Evolutionary conservation across 2,797 vertebrate genomes (phyloP), one percentile per base, ranked within the genome.

Genomic region (Champsocephalus gunnari): DNA sequence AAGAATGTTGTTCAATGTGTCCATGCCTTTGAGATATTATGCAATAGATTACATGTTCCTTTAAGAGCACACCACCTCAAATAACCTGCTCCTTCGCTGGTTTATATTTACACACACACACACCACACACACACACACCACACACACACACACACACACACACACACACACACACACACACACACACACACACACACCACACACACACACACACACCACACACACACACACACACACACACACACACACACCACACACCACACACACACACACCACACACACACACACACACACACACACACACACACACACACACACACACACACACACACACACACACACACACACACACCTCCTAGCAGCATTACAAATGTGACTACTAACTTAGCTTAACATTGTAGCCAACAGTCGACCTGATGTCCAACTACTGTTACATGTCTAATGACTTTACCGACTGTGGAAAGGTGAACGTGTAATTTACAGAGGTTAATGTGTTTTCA

Each of bases 401-500:
- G 10, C 7, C 51, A 13, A 11, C 2, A 7, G 7, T 13, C 8
- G 45, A 1, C 0, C 19, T n/a, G 0, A 5, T 48, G 50, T 3
- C 8, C 21, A 47, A 1, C 9, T 17, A 14, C 0, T 4, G 2
- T 11, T 24, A 4, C 1, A 0, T 28, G 8, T 21, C 0, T 5
- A 45, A 0, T 16, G 19, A 3, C 8, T 13, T 12, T 0, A 2
- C 5, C 21, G 3, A 64, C 9, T 8, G 7, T 0, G 3, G 43
- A 41, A 11, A 8, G 32, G 0, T 5, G 10, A 7, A 9, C 6
- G 0, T 16, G 32, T 19, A 61, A 51, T 3, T 41, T 2, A 16
- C 6, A 14, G 19, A 47, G 32, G 12, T 8, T 43, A 16, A n/a
- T 2, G 28, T 13, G 32, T 71, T n/a, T 73, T 16, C 4, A 78